Percentiles rank a stretch among this genome's conserved stretches.
phyloP scores from a whole-genome alignment of 2,113 vertebrate species.

The Triplophysa siluroides region DNA sequence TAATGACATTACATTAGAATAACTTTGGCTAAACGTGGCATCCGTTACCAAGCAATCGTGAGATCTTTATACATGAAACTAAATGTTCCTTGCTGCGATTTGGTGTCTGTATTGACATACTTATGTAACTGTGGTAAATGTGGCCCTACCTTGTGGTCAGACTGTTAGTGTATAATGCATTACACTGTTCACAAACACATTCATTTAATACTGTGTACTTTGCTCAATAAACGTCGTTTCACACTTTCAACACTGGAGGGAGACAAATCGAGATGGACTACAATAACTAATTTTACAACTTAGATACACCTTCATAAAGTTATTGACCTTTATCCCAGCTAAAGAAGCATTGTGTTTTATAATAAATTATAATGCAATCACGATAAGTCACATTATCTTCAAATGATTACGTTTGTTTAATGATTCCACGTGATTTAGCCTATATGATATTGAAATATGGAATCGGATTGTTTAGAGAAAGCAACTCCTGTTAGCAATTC shows the following conservation, averaged over 20 bases:
- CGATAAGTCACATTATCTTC: no score
- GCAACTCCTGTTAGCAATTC: neutral
- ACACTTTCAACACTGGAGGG: slow-evolving; percentile 25
- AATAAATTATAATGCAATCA: neutral
- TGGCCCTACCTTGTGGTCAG: neutral
- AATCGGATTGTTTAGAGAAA: neutral
- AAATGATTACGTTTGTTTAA: neutral
- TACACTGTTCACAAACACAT: no score
- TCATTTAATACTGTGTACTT: no score
- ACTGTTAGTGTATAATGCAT: neutral
- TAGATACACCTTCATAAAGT: neutral
- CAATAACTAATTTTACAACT: neutral
- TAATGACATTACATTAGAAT: neutral
- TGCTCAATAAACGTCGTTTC: neutral
- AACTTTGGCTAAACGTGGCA: neutral
- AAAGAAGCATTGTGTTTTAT: neutral
- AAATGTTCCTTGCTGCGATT: neutral
- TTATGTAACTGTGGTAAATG: neutral
- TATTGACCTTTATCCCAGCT: neutral
- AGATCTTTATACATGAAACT: neutral
- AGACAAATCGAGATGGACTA: slow-evolving; percentile 27
- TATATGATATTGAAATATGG: neutral
- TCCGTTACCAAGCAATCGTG: neutral
- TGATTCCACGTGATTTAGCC: neutral
- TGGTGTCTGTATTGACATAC: neutral